A percentile compares a stretch with the other conserved stretches of the same genome.
Evolutionary conservation across 2,888 invertebrate species (phyloP).

Genomic region (Stegana nigrithorax): DNA sequence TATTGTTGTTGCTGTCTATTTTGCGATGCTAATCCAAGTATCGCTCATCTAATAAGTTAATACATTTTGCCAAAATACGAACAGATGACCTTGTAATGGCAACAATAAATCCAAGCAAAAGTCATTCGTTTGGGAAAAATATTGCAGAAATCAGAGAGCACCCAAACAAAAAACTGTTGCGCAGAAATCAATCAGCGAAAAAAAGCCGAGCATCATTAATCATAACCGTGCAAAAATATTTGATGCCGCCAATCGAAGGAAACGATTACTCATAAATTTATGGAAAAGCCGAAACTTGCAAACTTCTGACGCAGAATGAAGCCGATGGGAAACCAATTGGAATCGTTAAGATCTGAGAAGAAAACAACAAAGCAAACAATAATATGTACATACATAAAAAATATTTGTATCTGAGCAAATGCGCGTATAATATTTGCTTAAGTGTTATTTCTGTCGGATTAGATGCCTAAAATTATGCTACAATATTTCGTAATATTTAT

Average conservation of each 20-base stretch:
- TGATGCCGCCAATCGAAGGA: neutral
- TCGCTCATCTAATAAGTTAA: no score
- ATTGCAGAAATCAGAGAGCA: no score
- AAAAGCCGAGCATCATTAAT: constrained; percentile 6
- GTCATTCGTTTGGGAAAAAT: no score
- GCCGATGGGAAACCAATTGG: constrained; percentile 12
- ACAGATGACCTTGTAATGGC: no score
- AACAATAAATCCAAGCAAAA: no score
- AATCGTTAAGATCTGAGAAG: neutral
- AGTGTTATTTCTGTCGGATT: constrained; percentile 62
- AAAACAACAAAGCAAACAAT: neutral
- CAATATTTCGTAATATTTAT: constrained; percentile 56
- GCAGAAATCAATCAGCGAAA: constrained; percentile 6
- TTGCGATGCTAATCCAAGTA: no score
- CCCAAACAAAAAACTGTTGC: constrained; percentile 6
- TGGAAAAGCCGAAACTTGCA: neutral
- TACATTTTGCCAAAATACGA: no score
- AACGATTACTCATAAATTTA: neutral
- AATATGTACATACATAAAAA: neutral
- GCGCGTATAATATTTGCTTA: constrained; percentile 51
- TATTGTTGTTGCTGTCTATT: no score
- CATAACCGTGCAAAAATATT: neutral
- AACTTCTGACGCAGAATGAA: neutral
- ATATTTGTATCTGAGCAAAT: constrained; percentile 36
- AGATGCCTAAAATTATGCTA: constrained; percentile 53